Conservation (phyloP, 2,113 vertebrate species). For the Carassius gibelio region DNA sequence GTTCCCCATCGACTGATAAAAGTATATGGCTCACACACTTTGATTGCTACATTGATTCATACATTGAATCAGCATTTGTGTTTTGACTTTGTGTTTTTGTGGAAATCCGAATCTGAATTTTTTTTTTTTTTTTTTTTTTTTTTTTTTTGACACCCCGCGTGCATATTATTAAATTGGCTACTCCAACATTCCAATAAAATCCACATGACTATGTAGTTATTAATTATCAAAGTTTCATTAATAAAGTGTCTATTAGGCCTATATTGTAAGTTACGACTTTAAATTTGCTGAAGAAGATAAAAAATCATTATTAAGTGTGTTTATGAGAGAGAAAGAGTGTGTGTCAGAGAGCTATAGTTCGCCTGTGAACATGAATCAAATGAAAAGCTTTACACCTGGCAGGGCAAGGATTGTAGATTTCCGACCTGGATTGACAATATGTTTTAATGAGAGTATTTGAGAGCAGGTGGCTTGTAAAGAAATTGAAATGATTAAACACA, state of each 20-base stretch:
- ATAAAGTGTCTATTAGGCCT: background rate
- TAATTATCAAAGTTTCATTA: background rate
- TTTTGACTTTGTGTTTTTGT: too few relatives aligned
- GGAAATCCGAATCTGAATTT: background rate
- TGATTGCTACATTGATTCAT: background rate
- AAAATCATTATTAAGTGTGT: background rate
- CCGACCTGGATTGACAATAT: background rate
- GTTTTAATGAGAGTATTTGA: background rate
- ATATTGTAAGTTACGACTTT: too few relatives aligned
- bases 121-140: background rate
- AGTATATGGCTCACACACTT: background rate
- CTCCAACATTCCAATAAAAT: background rate
- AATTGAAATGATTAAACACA: background rate
- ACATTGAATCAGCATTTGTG: too few relatives aligned
- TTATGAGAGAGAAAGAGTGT: background rate
- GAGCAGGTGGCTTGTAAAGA: background rate
- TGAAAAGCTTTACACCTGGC: background rate
- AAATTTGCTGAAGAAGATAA: background rate
- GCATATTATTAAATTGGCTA: background rate
- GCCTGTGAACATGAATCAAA: background rate
- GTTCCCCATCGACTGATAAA: background rate
- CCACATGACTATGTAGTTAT: too few relatives aligned
- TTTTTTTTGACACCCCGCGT: background rate
- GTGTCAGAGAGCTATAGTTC: background rate
- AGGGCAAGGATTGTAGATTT: background rate